Evolutionary conservation across 1,140 invertebrate genomes (phyloP).

Genomic region (Leptestheria dahalacensis): DNA sequence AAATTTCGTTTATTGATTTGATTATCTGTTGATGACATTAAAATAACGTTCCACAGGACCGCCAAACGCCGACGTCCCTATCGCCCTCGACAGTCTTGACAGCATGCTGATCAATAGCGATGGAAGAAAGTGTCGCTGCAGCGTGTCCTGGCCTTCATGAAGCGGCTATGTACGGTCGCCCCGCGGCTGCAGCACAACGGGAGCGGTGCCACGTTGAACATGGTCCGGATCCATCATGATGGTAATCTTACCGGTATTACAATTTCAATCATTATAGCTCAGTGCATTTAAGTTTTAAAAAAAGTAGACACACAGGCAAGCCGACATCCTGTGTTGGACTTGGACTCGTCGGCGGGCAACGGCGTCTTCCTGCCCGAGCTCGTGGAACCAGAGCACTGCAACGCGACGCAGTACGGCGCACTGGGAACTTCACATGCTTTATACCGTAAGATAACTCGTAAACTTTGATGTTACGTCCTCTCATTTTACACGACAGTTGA

Average conservation of each 20-base stretch:
- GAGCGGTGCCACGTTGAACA: conserved; percentile 44
- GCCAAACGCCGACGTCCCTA: too few relatives aligned
- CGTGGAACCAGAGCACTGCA: too few relatives aligned
- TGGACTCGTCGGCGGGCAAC: conserved; percentile 50
- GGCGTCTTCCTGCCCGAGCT: too few relatives aligned
- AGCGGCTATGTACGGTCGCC: conserved; percentile 52
- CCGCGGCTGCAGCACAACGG: conserved; percentile 54
- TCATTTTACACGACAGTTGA: too few relatives aligned
- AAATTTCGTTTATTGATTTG: background rate
- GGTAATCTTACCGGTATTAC: too few relatives aligned
- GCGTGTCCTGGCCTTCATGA: conserved; percentile 64
- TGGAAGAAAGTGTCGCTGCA: too few relatives aligned
- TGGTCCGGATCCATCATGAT: conserved; percentile 56
- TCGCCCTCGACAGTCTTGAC: conserved; percentile 49
- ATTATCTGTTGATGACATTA: background rate
- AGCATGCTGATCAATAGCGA: conserved; percentile 50
- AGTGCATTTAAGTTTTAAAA: conserved; percentile 6
- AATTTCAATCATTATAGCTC: too few relatives aligned
- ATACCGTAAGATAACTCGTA: too few relatives aligned
- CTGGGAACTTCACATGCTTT: too few relatives aligned
- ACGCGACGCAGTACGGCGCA: too few relatives aligned
- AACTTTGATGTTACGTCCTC: too few relatives aligned
- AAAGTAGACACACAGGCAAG: conserved; percentile 26
- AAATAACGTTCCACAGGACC: too few relatives aligned
- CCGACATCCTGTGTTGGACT: conserved; percentile 58